A percentile compares a stretch with the other conserved stretches of the same genome.
phyloP scores from a whole-genome alignment of 2,888 invertebrate species.

The Drosophila limbata region DNA sequence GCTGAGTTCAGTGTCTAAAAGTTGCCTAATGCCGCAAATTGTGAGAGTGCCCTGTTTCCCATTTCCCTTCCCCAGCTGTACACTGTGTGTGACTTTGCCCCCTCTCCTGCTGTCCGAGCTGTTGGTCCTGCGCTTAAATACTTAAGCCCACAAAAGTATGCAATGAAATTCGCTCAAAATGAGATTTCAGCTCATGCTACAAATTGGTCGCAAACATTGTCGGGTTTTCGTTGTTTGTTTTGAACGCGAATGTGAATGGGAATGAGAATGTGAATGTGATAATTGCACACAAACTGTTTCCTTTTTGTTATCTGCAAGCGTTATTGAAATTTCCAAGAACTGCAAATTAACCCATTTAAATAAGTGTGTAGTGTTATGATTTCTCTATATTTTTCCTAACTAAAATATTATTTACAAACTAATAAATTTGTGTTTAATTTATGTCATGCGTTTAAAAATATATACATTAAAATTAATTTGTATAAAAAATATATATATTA shows the following conservation, averaged over 20 bases:
- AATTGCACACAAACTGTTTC: conserved; percentile 45
- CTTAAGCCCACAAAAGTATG: conserved; percentile 78
- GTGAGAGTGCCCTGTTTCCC: conserved; percentile 38
- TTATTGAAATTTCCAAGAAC: conserved; percentile 3
- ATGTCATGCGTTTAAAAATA: no score
- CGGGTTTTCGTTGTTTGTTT: conserved; percentile 18
- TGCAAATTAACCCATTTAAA: conserved; percentile 5
- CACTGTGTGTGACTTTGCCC: conserved; percentile 10
- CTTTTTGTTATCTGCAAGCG: conserved; percentile 6
- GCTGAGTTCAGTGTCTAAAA: conserved; percentile 52
- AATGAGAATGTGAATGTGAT: conserved; percentile 52
- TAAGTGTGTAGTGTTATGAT: not conserved
- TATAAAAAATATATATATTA: no score
- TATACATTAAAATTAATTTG: no score
- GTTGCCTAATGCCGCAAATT: conserved; percentile 74
- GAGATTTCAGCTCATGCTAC: conserved; percentile 66
- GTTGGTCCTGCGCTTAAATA: conserved; percentile 64
- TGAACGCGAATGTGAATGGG: conserved; percentile 1
- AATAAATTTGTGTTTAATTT: no score
- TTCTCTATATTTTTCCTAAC: not conserved
- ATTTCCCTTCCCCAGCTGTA: conserved; percentile 30
- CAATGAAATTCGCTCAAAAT: conserved; percentile 75
- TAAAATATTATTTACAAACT: not conserved
- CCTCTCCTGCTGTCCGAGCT: conserved; percentile 12
- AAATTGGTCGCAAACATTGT: conserved; percentile 52